phyloP scores from a whole-genome alignment of 2,113 vertebrate species.

The Cephalopterus ornatus region DNA sequence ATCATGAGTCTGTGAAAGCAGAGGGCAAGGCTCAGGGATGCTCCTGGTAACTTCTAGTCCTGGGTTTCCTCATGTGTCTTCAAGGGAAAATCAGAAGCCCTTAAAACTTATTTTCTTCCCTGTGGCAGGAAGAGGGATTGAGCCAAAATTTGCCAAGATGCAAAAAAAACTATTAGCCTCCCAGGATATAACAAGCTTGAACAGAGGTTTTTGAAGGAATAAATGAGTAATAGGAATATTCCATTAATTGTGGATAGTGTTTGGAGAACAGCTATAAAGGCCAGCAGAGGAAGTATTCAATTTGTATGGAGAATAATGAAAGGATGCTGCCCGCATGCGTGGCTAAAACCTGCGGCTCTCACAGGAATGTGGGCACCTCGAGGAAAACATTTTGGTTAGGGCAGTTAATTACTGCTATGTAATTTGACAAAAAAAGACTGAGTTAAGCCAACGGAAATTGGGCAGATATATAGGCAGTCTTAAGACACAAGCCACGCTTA shows the following conservation, averaged over 20 bases:
- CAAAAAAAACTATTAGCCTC: neutral
- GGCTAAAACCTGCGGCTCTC: neutral
- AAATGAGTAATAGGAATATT: neutral
- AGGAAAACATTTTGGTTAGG: neutral
- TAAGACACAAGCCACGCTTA: neutral
- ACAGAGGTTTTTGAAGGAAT: neutral
- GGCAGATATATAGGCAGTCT: neutral
- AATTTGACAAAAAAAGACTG: slow-evolving; percentile 1
- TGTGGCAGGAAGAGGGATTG: neutral
- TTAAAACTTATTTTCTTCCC: neutral
- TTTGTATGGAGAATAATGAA: neutral
- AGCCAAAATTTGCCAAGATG: neutral
- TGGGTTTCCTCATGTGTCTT: neutral
- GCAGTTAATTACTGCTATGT: neutral
- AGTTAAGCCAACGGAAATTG: slow-evolving; percentile 1
- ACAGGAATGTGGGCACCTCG: slow-evolving; percentile 8
- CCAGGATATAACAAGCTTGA: neutral
- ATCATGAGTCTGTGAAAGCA: neutral
- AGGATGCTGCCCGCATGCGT: neutral
- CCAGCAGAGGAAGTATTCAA: neutral
- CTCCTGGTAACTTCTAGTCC: neutral
- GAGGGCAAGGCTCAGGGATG: neutral
- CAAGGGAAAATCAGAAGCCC: neutral
- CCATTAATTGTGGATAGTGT: neutral
- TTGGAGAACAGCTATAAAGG: neutral